Percentiles rank a stretch among this genome's conserved stretches.
These are phyloP conservation scores for Engystomops pustulosus DNA, from an alignment of 2,113 vertebrate genomes.

Conservation along the genomic window DNA sequence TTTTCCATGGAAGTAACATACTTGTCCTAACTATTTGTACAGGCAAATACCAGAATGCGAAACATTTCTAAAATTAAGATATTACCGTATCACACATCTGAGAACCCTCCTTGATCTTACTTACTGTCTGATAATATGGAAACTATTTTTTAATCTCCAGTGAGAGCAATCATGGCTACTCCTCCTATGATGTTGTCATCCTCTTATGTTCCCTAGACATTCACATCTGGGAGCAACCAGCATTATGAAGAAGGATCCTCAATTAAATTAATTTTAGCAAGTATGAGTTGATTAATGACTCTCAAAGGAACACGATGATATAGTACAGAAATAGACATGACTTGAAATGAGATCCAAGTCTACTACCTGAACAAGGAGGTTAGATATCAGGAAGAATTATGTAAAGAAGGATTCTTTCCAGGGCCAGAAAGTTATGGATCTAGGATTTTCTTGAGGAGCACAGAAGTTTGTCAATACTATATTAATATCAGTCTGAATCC, in stretches of 20 bases:
- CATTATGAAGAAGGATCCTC: background rate
- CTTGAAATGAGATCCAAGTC: background rate
- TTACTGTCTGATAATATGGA: background rate
- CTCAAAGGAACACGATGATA: background rate
- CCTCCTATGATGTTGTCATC: background rate
- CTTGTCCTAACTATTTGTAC: too few relatives aligned
- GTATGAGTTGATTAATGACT: background rate
- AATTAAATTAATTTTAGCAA: conserved; percentile 22
- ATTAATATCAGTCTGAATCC: too few relatives aligned
- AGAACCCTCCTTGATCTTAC: background rate
- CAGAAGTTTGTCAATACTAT: too few relatives aligned
- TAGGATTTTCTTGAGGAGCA: too few relatives aligned
- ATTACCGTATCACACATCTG: background rate
- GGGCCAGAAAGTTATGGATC: too few relatives aligned
- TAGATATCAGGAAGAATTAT: background rate
- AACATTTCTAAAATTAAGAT: too few relatives aligned
- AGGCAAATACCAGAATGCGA: too few relatives aligned
- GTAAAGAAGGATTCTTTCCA: background rate
- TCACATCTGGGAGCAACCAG: conserved; percentile 10
- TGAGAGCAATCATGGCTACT: background rate
- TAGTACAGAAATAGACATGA: background rate
- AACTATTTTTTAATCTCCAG: background rate
- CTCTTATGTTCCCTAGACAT: background rate
- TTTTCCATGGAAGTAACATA: too few relatives aligned
- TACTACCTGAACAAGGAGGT: background rate